Conservation (phyloP, 2,113 vertebrate genomes). For the Hypocryptadius cinnamomeus region DNA sequence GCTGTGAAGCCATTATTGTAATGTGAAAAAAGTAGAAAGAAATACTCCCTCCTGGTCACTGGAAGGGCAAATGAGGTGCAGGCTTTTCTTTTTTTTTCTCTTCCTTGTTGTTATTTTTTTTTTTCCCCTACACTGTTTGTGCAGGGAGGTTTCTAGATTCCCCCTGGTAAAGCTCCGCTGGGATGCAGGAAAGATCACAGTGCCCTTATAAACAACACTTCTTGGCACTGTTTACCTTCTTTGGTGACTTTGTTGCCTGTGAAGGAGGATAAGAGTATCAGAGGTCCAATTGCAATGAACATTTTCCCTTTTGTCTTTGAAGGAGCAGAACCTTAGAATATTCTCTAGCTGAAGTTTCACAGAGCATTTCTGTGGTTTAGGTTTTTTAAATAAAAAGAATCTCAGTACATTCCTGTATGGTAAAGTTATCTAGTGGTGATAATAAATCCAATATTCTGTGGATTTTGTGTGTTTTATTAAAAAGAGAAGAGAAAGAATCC, state of each 20-base stretch:
- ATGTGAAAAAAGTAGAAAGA: constrained; percentile 76
- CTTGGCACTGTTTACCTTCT: constrained; percentile 56
- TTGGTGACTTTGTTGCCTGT: constrained; percentile 67
- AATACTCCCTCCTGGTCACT: constrained; percentile 79
- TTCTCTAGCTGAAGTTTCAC: constrained; percentile 9
- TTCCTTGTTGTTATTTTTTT: not conserved
- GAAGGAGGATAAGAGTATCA: constrained; percentile 10
- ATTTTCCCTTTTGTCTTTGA: constrained; percentile 28
- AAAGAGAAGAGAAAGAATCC: constrained; percentile 29
- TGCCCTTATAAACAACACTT: constrained; percentile 66
- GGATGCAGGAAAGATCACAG: constrained; percentile 61
- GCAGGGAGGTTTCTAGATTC: constrained; percentile 62
- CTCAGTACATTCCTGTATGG: constrained; percentile 3
- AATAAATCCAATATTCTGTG: constrained; percentile 46
- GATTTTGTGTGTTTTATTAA: constrained; percentile 45
- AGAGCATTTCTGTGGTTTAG: not conserved
- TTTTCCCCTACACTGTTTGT: not conserved
- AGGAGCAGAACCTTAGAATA: not conserved
- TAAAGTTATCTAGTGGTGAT: constrained; percentile 43
- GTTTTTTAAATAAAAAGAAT: not conserved
- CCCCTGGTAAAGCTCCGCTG: constrained; percentile 52
- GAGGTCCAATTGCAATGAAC: not conserved
- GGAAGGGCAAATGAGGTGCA: constrained; percentile 87
- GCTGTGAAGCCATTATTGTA: constrained; percentile 77
- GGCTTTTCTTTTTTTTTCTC: not conserved